Conservation (phyloP, 1,140 invertebrate species). For the Monomorium pharaonis region DNA sequence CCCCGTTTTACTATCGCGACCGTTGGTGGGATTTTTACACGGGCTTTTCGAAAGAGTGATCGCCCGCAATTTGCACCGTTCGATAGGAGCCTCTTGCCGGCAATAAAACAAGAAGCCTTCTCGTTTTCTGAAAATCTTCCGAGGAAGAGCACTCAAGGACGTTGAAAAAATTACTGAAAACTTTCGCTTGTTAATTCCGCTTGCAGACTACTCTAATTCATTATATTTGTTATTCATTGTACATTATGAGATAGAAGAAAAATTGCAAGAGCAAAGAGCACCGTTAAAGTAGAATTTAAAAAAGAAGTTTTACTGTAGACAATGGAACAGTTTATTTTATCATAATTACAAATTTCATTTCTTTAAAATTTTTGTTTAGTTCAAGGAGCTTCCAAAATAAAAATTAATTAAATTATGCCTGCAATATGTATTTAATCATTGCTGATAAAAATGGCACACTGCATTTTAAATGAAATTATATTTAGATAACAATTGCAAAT, state of each 20-base stretch:
- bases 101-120: neutral
- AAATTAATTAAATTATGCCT: neutral
- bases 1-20: neutral
- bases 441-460: neutral
- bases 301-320: neutral
- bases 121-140: neutral
- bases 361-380: neutral
- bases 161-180: constrained; percentile 14
- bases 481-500: neutral
- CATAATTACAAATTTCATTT: neutral
- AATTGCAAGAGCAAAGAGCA: neutral
- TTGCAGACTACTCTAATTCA: neutral
- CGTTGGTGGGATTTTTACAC: neutral
- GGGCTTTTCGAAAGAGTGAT: constrained; percentile 15
- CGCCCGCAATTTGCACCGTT: neutral
- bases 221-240: neutral
- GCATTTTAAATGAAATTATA: neutral
- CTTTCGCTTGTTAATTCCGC: neutral
- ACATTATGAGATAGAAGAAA: neutral
- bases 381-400: neutral
- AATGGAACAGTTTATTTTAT: neutral
- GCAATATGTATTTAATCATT: neutral
- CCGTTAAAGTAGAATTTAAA: neutral
- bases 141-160: neutral
- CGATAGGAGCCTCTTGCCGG: neutral